Evolutionary conservation across 2,797 vertebrate genomes (phyloP).

Genomic region (Pygocentrus nattereri): DNA sequence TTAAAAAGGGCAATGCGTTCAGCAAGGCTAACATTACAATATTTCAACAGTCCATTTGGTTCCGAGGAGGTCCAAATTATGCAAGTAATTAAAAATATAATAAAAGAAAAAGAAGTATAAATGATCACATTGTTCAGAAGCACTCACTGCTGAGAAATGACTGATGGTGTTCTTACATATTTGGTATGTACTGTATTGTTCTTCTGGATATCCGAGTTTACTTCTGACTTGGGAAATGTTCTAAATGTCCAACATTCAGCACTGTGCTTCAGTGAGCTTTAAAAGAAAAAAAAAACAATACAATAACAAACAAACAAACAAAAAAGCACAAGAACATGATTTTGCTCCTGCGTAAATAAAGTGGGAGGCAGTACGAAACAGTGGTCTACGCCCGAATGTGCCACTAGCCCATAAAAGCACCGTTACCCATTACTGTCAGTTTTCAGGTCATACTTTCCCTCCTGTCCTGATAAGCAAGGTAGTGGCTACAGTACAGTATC

Average conservation of each 20-base stretch:
- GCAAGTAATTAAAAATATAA: background rate
- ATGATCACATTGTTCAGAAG: background rate
- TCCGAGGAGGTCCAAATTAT: background rate
- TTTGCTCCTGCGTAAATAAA: background rate
- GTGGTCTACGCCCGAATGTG: background rate
- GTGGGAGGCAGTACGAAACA: background rate
- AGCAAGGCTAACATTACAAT: background rate
- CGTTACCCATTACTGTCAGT: background rate
- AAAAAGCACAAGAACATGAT: background rate
- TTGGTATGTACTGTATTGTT: background rate
- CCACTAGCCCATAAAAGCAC: background rate
- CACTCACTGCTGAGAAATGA: background rate
- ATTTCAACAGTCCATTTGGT: background rate
- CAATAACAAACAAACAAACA: constrained; percentile 50
- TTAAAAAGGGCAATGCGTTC: background rate
- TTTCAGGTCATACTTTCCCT: background rate
- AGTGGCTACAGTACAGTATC: constrained; percentile 25
- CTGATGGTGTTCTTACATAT: background rate
- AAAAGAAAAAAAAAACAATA: constrained; percentile 27
- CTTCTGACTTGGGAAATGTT: background rate
- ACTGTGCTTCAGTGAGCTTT: background rate
- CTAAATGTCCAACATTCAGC: background rate
- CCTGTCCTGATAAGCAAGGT: constrained; percentile 8
- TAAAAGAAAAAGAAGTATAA: background rate
- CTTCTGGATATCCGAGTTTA: too few relatives aligned